Evolutionary conservation across 2,888 invertebrate genomes (phyloP).

Genomic region (Cetonia aurata): DNA sequence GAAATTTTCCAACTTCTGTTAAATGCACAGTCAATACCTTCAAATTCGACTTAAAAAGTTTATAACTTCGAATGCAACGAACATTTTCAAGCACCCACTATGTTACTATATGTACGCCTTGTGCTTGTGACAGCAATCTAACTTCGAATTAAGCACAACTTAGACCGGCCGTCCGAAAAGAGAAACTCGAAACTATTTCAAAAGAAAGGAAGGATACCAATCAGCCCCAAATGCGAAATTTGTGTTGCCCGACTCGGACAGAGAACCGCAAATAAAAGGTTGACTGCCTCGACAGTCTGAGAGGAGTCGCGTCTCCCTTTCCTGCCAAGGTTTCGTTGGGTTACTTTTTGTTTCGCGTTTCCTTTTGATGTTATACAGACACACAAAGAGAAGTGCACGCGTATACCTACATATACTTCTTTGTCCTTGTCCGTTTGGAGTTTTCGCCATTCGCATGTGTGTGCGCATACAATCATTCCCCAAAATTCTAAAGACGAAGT

Average conservation of each 20-base stretch:
- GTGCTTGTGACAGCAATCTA: no score
- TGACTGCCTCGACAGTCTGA: background rate
- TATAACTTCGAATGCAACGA: no score
- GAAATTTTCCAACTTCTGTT: no score
- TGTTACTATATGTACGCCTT: no score
- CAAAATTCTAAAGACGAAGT: slow-evolving; percentile 11
- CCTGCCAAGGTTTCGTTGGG: background rate
- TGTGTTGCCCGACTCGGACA: slow-evolving; percentile 16
- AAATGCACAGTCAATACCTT: no score
- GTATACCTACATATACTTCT: background rate
- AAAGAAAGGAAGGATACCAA: slow-evolving; percentile 17
- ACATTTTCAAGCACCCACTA: no score
- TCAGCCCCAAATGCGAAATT: slow-evolving; percentile 32
- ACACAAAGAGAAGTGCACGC: background rate
- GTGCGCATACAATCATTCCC: background rate
- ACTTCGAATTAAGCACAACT: no score
- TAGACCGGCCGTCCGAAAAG: background rate
- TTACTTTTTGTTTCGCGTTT: slow-evolving; percentile 30
- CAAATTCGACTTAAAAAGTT: no score
- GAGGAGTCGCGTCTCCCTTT: background rate
- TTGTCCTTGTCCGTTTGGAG: background rate
- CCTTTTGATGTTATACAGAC: slow-evolving; percentile 35
- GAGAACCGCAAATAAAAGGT: slow-evolving; percentile 16
- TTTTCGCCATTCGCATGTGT: background rate
- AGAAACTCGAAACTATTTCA: slow-evolving; percentile 17